A percentile compares a stretch with the other conserved stretches of the same genome.
phyloP scores from a whole-genome alignment of 2,797 vertebrate genomes.

The Mionectes olivaceus region DNA sequence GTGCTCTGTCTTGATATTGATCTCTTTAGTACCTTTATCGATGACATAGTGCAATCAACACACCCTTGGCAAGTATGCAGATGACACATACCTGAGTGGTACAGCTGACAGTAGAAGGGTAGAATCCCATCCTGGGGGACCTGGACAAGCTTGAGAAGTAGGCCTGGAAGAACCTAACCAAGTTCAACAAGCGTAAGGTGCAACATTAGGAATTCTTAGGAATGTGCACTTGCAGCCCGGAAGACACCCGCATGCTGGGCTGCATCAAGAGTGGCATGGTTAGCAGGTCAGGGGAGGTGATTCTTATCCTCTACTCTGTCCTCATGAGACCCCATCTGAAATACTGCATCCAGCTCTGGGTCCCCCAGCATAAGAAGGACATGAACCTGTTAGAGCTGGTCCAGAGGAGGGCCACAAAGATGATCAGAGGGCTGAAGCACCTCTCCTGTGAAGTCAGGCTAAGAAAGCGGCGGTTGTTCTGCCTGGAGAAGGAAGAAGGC shows the following conservation, averaged over 20 bases:
- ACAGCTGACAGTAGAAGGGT: background rate
- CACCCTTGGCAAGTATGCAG: background rate
- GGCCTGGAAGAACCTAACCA: background rate
- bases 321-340: fast-evolving
- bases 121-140: background rate
- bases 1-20: background rate
- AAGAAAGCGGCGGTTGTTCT: background rate
- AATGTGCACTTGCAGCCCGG: background rate
- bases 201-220: too few species aligned
- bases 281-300: background rate
- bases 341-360: background rate
- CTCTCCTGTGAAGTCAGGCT: background rate
- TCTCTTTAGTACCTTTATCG: background rate
- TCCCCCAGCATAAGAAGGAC: background rate
- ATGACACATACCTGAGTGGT: background rate
- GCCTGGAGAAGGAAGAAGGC: background rate
- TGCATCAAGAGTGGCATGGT: background rate
- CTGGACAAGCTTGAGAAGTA: background rate
- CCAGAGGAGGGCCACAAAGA: background rate
- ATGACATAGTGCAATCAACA: background rate
- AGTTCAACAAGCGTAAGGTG: background rate
- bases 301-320: background rate
- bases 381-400: fast-evolving
- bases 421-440: background rate
- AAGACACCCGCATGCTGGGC: background rate